phyloP scores from a whole-genome alignment of 2,888 invertebrate genomes.

The Ariolimax columbianus region DNA sequence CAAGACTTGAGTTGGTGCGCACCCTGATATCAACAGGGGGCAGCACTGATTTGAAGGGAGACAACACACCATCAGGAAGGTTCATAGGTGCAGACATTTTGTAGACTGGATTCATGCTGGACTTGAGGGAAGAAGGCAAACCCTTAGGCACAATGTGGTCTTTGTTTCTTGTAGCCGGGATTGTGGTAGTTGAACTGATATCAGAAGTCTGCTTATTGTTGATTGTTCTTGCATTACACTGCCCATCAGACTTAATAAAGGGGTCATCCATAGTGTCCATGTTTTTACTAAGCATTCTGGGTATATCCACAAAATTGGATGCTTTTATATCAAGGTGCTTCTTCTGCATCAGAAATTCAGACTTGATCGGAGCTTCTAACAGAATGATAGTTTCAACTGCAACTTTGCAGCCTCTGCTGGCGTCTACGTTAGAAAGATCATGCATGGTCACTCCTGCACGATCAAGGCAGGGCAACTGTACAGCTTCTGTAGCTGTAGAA shows the following conservation, averaged over 20 bases:
- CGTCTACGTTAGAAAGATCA: not conserved
- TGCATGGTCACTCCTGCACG: not conserved
- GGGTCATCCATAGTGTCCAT: not conserved
- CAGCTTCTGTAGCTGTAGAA: not conserved
- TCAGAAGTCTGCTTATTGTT: not conserved
- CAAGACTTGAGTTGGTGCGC: not conserved
- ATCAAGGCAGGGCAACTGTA: not conserved
- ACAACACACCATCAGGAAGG: not conserved
- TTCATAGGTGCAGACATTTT: not conserved
- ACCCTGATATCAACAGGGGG: slow-evolving; percentile 27
- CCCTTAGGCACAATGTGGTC: slow-evolving; percentile 31
- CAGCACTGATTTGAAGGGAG: slow-evolving; percentile 10
- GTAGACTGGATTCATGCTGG: not conserved
- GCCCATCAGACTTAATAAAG: not conserved
- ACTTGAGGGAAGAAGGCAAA: not conserved
- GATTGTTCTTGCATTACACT: not conserved
- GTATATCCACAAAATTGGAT: slow-evolving; percentile 34
- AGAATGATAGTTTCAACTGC: slow-evolving; percentile 11
- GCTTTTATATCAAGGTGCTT: not conserved
- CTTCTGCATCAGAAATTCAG: not conserved
- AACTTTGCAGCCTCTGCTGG: not conserved
- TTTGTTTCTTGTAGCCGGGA: not conserved
- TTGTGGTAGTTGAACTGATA: not conserved
- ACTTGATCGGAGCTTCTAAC: not conserved
- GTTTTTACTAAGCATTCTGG: slow-evolving; percentile 10